Conservation (phyloP, 92 coral and sea anemone genomes). For the Zoanthus solanderi region DNA sequence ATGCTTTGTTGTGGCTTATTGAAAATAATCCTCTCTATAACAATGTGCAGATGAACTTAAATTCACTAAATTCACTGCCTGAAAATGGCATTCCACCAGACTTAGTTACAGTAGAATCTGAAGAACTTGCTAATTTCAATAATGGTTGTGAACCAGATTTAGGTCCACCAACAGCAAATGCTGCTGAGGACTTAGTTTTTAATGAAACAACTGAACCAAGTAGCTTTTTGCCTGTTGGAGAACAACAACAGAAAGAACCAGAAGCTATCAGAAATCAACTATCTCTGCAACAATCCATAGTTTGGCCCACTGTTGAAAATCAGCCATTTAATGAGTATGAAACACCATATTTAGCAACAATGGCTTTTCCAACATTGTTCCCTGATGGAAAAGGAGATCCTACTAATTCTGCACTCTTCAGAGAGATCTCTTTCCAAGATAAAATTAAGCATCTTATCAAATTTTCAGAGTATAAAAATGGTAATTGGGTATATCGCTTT, state of each 20-base stretch:
- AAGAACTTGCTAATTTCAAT: slow-evolving; percentile 1
- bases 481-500: background rate
- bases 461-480: slow-evolving; percentile 4
- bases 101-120: slow-evolving; percentile 43
- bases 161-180: slow-evolving; percentile 48
- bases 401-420: slow-evolving; percentile 19
- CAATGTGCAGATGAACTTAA: slow-evolving; percentile 38
- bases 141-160: slow-evolving; percentile 1
- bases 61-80: slow-evolving; percentile 50
- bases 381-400: slow-evolving; percentile 40
- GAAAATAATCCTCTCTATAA: slow-evolving; percentile 61
- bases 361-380: slow-evolving; percentile 19
- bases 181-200: slow-evolving; percentile 51
- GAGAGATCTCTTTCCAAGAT: slow-evolving; percentile 41
- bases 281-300: slow-evolving; percentile 37
- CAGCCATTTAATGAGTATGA: slow-evolving; percentile 57
- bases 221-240: slow-evolving; percentile 63
- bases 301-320: slow-evolving; percentile 61
- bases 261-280: slow-evolving; percentile 49
- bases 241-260: slow-evolving; percentile 43
- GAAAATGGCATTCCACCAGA: slow-evolving; percentile 53
- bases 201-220: slow-evolving; percentile 53
- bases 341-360: slow-evolving; percentile 51
- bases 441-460: slow-evolving; percentile 33
- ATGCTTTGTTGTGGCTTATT: slow-evolving; percentile 62